Evolutionary conservation across 2,797 vertebrate genomes (phyloP), one percentile per base, ranked within the genome.

Genomic region (Rhinophrynus dorsalis): DNA sequence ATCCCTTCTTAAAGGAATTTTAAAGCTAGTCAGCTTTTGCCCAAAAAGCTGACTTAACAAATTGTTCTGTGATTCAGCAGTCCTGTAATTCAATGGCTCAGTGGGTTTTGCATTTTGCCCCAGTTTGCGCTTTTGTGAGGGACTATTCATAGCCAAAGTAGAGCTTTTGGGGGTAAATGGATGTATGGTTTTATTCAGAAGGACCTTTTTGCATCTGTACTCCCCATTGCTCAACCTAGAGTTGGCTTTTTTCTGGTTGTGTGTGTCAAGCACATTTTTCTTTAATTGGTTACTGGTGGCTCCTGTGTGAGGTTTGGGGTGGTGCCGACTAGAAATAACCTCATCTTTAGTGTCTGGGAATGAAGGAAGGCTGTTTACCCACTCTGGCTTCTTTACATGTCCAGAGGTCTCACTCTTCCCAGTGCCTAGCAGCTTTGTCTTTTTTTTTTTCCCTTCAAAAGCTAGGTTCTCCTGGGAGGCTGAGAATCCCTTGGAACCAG

Each of bases 11-110:
- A 99, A 84, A 86, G 97, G 97, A 90, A 99, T 99, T 88, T 99
- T 99, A 90, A 99, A 99, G 89, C 96, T 95, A 74, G 96, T 96
- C 80, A 99, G 90, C 90, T 95, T 96, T 78, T 96, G 97, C 75
- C 97, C 97, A 71, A 99, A 99, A 77, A 99, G 91, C 82, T 98
- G 96, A 89, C 92, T 99, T 77, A 99, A 90, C 78, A 99, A 93
- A 90, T 95, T 87, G 80, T 93, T 98, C 84, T 99, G 97, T 68
- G 97, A 97, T 83, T 97, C 96, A 1, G 94, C 96, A 0, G 96
- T 99, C 86, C 92, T 90, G 82, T 90, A 95, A 62, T 89, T 89
- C 51, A 89, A 90, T 2, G 89, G 80, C 52, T 90, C 82, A 47
- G 89, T 75, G 0, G 89, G 82, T 76, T 92, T 92, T 51, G 89